Conservation (phyloP, 1,140 invertebrate species). For the Stegodyphus mimosarum region DNA sequence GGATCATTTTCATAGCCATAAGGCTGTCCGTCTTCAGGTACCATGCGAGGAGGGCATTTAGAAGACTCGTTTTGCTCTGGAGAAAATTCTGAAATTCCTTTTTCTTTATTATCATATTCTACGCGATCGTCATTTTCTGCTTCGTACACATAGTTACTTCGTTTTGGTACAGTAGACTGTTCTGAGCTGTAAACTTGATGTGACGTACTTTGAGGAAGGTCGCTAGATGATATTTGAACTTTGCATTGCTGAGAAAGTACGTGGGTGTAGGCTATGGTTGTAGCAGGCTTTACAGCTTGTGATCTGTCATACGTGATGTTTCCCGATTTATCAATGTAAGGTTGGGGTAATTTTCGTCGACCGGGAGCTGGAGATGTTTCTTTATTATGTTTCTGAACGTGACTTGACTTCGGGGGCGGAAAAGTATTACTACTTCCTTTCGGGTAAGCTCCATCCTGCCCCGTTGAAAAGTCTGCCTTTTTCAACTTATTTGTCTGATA, state of each 20-base stretch:
- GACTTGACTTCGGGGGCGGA: constrained; percentile 8
- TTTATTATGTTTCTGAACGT: not conserved
- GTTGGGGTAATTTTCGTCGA: constrained; percentile 48
- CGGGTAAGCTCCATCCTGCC: constrained; percentile 11
- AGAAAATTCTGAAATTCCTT: constrained; percentile 8
- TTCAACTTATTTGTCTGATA: constrained; percentile 42
- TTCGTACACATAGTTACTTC: not conserved
- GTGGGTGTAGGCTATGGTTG: not conserved
- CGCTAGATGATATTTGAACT: not conserved
- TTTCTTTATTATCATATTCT: not conserved
- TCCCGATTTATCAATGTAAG: constrained; percentile 41
- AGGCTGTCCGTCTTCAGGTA: not conserved
- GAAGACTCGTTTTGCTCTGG: constrained; percentile 26
- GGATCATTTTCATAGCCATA: constrained; percentile 21
- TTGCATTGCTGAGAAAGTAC: not conserved
- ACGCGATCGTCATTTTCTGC: not conserved
- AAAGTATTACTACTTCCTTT: constrained; percentile 37
- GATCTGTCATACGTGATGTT: constrained; percentile 46
- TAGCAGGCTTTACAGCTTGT: constrained; percentile 32
- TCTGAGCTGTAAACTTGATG: not conserved
- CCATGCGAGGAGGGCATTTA: too few species aligned
- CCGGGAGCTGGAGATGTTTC: constrained; percentile 13
- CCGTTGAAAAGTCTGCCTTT: constrained; percentile 27
- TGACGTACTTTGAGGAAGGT: not conserved
- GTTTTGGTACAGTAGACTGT: not conserved